phyloP scores from a whole-genome alignment of 2,888 invertebrate genomes.

The Ischnura elegans region DNA sequence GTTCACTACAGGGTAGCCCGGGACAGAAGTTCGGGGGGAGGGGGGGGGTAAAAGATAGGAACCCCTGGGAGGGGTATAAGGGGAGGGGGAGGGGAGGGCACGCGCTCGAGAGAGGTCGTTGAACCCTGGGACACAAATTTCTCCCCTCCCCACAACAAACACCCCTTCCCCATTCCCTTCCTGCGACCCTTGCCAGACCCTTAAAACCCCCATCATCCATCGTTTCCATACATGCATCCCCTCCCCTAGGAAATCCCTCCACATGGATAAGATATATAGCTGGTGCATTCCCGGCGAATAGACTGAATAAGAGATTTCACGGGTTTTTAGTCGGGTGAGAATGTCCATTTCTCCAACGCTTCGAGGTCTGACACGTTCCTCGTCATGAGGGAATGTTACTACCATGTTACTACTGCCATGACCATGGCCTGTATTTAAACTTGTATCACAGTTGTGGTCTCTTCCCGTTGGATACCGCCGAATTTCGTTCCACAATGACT shows the following conservation, averaged over 20 bases:
- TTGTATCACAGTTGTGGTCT: too few relatives aligned
- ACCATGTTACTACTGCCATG: too few relatives aligned
- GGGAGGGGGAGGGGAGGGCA: background rate
- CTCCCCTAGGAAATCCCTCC: background rate
- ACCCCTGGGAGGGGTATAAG: background rate
- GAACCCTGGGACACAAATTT: background rate
- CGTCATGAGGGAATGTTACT: too few relatives aligned
- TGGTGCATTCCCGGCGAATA: background rate
- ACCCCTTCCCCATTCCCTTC: background rate
- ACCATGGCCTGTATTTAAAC: too few relatives aligned
- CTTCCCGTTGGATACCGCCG: too few relatives aligned
- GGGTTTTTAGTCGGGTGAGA: too few relatives aligned
- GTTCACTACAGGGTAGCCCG: too few relatives aligned
- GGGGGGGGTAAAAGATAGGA: background rate
- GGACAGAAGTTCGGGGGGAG: background rate
- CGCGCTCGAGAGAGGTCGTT: slow-evolving; percentile 30
- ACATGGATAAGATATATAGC: background rate
- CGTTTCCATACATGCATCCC: background rate
- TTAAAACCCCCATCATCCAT: background rate
- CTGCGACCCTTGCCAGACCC: background rate
- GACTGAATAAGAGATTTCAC: background rate
- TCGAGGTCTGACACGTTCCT: too few relatives aligned
- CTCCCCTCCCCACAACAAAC: background rate
- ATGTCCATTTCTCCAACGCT: too few relatives aligned
- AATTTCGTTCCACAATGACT: too few relatives aligned